These are phyloP conservation scores for Micromesistius poutassou DNA, from an alignment of 2,797 vertebrate genomes.

Conservation along the genomic window DNA sequence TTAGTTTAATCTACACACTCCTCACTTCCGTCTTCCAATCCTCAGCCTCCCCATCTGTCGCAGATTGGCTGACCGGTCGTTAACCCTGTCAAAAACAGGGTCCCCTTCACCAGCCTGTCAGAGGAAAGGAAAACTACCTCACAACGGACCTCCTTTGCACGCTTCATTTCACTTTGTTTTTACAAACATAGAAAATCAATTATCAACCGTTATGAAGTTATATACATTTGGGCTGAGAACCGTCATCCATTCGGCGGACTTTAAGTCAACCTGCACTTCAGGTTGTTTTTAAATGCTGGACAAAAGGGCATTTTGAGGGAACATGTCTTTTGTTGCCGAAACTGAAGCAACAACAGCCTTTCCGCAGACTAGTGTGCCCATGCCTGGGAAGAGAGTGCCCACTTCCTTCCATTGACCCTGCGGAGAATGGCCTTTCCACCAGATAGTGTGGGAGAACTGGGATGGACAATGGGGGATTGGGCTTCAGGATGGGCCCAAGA, in stretches of 20 bases:
- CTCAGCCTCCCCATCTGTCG: constrained; percentile 9
- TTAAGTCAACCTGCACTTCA: not conserved
- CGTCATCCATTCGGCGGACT: not conserved
- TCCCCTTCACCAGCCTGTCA: constrained; percentile 50
- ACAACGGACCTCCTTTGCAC: not conserved
- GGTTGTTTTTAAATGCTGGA: not conserved
- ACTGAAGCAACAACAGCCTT: constrained; percentile 25
- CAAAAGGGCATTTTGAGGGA: constrained; percentile 10
- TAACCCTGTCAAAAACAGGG: constrained; percentile 64
- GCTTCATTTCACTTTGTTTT: not conserved
- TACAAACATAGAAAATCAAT: not conserved
- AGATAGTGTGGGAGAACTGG: constrained; percentile 57
- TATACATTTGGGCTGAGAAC: not conserved
- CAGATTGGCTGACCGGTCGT: constrained; percentile 51
- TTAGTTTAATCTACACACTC: constrained; percentile 39
- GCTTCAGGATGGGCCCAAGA: constrained; percentile 53
- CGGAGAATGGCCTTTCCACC: constrained; percentile 59
- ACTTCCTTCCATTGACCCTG: constrained; percentile 69
- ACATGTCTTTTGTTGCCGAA: constrained; percentile 29
- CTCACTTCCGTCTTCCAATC: constrained; percentile 15
- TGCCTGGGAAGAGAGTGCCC: constrained; percentile 50
- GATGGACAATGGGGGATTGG: constrained; percentile 63
- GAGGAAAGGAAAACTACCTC: not conserved
- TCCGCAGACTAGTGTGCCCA: constrained; percentile 30
- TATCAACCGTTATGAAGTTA: too few species aligned